Percentiles rank a stretch among this genome's conserved stretches.
Evolutionary conservation across 1,140 invertebrate species (phyloP).

Genomic region (Drosophila nasuta): DNA sequence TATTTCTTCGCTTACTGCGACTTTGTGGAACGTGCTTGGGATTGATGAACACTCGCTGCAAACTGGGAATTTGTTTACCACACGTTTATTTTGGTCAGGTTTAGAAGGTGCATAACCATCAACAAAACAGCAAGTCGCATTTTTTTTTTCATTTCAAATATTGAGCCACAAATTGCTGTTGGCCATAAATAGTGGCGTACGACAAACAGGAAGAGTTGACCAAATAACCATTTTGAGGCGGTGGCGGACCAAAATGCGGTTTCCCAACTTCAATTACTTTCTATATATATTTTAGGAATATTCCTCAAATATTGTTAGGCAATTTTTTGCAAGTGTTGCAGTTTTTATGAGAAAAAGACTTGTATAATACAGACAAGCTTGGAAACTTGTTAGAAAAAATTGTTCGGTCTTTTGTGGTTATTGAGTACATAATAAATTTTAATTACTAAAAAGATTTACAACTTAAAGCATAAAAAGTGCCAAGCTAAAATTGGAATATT

Average conservation of each 20-base stretch:
- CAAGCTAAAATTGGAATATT: too few relatives aligned
- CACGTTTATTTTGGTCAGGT: constrained; percentile 8
- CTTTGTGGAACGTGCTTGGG: constrained; percentile 48
- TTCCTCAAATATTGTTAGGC: too few relatives aligned
- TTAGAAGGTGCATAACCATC: constrained; percentile 27
- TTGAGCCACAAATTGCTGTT: neutral
- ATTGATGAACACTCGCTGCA: constrained; percentile 29
- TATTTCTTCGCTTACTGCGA: constrained; percentile 16
- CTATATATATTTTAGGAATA: neutral
- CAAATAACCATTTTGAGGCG: neutral
- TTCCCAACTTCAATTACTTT: neutral
- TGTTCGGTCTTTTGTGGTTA: too few relatives aligned
- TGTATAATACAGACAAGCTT: too few relatives aligned
- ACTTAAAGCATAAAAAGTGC: too few relatives aligned
- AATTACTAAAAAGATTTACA: too few relatives aligned
- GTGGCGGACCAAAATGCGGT: neutral
- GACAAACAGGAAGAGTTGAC: constrained; percentile 13
- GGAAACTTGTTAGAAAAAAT: too few relatives aligned
- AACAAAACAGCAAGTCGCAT: neutral
- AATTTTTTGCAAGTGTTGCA: neutral
- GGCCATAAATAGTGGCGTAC: neutral
- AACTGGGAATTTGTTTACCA: constrained; percentile 17
- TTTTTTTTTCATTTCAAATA: constrained; percentile 3
- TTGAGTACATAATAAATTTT: too few relatives aligned
- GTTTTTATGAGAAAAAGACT: neutral